These are phyloP conservation scores for Alcis repandata DNA, from an alignment of 2,888 invertebrate genomes.

Conservation along the genomic window DNA sequence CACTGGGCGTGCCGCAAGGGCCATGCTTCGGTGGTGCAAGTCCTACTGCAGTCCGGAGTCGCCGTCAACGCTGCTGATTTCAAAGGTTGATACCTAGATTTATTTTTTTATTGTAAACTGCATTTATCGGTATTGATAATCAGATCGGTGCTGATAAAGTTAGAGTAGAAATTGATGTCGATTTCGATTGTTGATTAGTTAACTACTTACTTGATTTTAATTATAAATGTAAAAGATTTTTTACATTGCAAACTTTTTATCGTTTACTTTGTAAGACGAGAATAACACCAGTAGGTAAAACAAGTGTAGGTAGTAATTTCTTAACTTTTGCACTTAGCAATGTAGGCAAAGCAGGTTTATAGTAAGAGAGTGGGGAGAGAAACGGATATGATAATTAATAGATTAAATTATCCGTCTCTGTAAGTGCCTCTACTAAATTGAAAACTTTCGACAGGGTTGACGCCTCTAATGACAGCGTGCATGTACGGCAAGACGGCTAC, in stretches of 20 bases:
- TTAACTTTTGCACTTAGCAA: too few relatives aligned
- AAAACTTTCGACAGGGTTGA: constrained; percentile 85
- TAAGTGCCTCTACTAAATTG: background rate
- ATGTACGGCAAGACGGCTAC: constrained; percentile 97
- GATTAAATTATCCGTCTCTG: too few relatives aligned
- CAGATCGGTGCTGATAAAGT: background rate
- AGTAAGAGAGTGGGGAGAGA: too few relatives aligned
- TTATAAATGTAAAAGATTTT: too few relatives aligned
- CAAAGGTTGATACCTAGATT: constrained; percentile 84
- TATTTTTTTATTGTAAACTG: background rate
- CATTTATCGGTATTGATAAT: background rate
- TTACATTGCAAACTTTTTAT: constrained; percentile 6
- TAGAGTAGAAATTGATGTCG: constrained; percentile 5
- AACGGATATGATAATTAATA: too few relatives aligned
- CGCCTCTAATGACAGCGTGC: constrained; percentile 96
- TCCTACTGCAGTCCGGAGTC: constrained; percentile 92
- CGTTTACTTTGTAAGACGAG: background rate
- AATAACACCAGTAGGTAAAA: too few relatives aligned
- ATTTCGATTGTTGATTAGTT: constrained; percentile 5
- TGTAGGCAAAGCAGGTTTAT: too few relatives aligned
- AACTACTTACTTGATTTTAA: background rate
- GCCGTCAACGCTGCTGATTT: constrained; percentile 96
- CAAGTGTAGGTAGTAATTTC: too few relatives aligned
- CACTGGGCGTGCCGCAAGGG: constrained; percentile 98
- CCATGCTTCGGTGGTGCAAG: constrained; percentile 95